These are phyloP conservation scores for Epinephelus coioides DNA, from an alignment of 2,797 vertebrate species.

Conservation along the genomic window DNA sequence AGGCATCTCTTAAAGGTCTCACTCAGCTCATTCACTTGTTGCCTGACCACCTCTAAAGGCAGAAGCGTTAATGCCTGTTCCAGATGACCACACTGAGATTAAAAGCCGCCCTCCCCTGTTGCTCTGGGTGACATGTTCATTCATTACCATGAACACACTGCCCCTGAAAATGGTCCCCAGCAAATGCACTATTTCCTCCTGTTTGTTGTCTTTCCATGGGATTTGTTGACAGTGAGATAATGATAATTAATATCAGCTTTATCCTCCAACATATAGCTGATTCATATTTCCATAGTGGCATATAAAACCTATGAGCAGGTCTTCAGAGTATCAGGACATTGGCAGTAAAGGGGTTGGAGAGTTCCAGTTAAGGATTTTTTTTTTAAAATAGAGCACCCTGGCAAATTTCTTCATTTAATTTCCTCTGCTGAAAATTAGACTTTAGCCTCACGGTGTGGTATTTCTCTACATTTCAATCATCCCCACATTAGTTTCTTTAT, in stretches of 20 bases:
- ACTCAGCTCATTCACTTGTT: too few relatives aligned
- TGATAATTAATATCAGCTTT: not conserved
- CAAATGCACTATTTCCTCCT: not conserved
- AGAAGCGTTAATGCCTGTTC: not conserved
- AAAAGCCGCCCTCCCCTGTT: not conserved
- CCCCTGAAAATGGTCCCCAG: too few relatives aligned
- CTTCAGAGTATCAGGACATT: not conserved
- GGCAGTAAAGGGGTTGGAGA: not conserved
- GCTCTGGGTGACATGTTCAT: not conserved
- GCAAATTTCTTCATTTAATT: not conserved
- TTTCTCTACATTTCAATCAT: slow-evolving; percentile 5
- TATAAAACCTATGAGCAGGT: not conserved
- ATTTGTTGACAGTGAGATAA: not conserved
- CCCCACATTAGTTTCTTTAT: not conserved
- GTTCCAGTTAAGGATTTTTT: not conserved
- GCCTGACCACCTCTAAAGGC: not conserved
- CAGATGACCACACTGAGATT: not conserved
- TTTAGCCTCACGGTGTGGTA: not conserved
- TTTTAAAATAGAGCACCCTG: not conserved
- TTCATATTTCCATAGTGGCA: not conserved
- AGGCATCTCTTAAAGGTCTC: too few relatives aligned
- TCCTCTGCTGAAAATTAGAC: not conserved
- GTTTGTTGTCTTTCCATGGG: not conserved
- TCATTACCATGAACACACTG: not conserved
- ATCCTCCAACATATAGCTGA: not conserved